A percentile compares a stretch with the other conserved stretches of the same genome.
Conservation (phyloP, 1,140 invertebrate genomes). For the Chironomus tepperi region DNA sequence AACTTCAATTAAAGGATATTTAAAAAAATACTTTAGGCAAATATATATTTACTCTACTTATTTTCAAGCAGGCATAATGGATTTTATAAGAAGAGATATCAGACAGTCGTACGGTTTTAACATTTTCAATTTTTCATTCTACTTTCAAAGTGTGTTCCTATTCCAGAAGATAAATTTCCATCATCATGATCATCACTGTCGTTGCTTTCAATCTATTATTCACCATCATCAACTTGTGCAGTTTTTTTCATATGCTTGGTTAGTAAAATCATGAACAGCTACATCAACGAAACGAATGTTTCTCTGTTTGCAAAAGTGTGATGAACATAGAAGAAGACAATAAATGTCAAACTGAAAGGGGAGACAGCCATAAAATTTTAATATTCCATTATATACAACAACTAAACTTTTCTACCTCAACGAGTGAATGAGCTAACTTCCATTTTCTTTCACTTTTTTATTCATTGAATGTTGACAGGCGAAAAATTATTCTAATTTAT, state of each 20-base stretch:
- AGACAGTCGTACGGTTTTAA: background rate
- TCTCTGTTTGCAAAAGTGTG: background rate
- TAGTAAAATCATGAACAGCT: background rate
- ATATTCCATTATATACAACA: constrained; percentile 20
- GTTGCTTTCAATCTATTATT: background rate
- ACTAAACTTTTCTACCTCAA: background rate
- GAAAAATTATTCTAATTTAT: constrained; percentile 15
- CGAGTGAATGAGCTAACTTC: background rate
- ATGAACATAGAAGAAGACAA: background rate
- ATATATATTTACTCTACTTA: too few species aligned
- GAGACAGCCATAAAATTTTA: constrained; percentile 21
- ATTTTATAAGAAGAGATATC: background rate
- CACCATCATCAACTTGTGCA: background rate
- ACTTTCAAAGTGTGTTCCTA: background rate
- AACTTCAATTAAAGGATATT: too few species aligned
- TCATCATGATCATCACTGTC: background rate
- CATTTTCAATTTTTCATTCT: background rate
- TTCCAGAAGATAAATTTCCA: background rate
- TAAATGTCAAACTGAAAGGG: constrained; percentile 15
- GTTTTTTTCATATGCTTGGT: background rate
- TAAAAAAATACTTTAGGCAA: too few species aligned
- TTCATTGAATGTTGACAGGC: background rate
- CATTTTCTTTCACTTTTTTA: background rate
- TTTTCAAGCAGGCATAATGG: too few species aligned
- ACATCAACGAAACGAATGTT: too few species aligned